phyloP scores from a whole-genome alignment of 2,888 invertebrate genomes.

The Agrilus mali region DNA sequence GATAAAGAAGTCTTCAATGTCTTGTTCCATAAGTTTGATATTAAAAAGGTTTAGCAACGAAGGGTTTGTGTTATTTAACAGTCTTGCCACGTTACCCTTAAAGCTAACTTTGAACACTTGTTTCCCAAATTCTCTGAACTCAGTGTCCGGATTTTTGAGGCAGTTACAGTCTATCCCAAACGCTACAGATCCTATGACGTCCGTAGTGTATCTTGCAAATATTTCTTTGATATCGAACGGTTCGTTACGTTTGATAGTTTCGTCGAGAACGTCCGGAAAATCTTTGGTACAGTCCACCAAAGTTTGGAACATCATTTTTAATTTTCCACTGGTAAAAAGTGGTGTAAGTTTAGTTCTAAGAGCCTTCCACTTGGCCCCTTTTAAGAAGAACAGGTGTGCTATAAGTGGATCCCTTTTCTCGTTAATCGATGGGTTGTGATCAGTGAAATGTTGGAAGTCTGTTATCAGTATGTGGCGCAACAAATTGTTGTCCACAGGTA shows the following conservation, averaged over 20 bases:
- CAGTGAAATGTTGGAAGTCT: constrained; percentile 48
- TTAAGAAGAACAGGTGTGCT: constrained; percentile 41
- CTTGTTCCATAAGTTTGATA: no score
- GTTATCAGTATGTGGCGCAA: constrained; percentile 37
- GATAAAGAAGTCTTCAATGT: not conserved
- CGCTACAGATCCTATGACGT: constrained; percentile 43
- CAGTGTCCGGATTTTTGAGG: constrained; percentile 37
- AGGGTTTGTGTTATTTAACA: no score
- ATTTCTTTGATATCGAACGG: constrained; percentile 29
- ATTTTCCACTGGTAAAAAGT: constrained; percentile 50
- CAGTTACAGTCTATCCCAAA: constrained; percentile 45
- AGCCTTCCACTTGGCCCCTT: constrained; percentile 45
- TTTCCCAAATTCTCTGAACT: no score
- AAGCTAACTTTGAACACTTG: no score
- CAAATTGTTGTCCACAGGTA: constrained; percentile 18
- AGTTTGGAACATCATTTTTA: constrained; percentile 47
- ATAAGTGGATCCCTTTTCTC: constrained; percentile 43
- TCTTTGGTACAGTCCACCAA: constrained; percentile 31
- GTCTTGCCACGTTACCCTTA: no score
- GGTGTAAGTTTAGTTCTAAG: constrained; percentile 48
- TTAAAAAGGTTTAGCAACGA: no score
- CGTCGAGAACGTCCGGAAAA: not conserved
- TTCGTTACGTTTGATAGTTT: not conserved
- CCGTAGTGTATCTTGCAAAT: constrained; percentile 41
- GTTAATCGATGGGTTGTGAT: constrained; percentile 45